These are phyloP conservation scores for Acleris cristana DNA, from an alignment of 2,888 invertebrate species.

Conservation along the genomic window DNA sequence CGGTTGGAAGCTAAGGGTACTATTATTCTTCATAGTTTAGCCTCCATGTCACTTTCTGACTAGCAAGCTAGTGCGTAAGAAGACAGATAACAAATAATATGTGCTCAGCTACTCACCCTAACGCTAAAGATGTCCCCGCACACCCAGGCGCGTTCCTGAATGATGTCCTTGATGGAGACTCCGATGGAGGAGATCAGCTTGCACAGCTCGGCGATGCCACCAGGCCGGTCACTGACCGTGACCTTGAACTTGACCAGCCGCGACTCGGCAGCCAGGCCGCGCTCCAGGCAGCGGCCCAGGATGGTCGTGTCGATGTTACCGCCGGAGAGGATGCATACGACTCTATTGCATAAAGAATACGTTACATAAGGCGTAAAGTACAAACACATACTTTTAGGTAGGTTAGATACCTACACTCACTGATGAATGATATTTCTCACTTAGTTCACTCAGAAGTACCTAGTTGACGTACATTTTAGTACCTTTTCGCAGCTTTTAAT, in stretches of 20 bases:
- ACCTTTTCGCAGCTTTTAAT: no score
- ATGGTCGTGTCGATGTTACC: constrained; percentile 97
- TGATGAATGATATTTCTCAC: no score
- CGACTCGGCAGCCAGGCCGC: constrained; percentile 94
- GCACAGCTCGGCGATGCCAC: constrained; percentile 94
- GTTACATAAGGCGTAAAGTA: not conserved
- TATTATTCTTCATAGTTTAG: no score
- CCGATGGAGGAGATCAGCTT: constrained; percentile 89
- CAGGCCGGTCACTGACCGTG: constrained; percentile 93
- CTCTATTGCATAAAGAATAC: constrained; percentile 76
- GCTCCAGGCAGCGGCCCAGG: constrained; percentile 93
- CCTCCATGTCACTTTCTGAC: no score
- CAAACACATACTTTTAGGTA: not conserved
- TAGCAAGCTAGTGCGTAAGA: no score
- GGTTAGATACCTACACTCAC: no score
- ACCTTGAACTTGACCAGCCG: constrained; percentile 84
- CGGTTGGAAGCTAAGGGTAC: no score
- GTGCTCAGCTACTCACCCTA: constrained; percentile 53
- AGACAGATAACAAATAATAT: no score
- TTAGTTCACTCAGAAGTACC: no score
- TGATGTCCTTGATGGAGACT: constrained; percentile 96
- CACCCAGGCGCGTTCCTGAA: constrained; percentile 98
- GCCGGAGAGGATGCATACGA: constrained; percentile 92
- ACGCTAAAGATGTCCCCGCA: constrained; percentile 92
- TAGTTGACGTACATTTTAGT: no score